Evolutionary conservation across 1,140 invertebrate species (phyloP).

Genomic region (Brachionus paranguensis): DNA sequence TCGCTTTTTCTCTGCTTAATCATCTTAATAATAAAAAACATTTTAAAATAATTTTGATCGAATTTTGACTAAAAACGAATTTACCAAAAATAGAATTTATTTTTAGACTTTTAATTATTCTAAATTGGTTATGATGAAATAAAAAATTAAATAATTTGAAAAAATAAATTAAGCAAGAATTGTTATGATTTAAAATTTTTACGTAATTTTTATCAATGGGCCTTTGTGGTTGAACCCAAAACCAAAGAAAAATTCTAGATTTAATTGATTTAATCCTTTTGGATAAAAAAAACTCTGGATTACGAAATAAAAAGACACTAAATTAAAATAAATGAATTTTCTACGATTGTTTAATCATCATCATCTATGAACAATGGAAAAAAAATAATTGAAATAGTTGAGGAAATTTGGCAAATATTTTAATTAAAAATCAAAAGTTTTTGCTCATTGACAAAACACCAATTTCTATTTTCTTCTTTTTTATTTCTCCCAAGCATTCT

Average conservation of each 20-base stretch:
- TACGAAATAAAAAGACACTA: neutral
- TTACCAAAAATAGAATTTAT: too few species aligned
- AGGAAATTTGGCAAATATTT: constrained; percentile 4
- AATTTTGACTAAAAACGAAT: too few species aligned
- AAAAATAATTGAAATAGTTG: neutral
- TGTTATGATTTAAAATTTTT: too few species aligned
- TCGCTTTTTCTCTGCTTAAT: too few species aligned
- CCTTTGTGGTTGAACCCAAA: too few species aligned
- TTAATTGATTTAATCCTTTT: neutral
- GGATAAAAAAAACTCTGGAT: neutral
- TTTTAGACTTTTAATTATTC: too few species aligned
- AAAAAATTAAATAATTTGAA: too few species aligned
- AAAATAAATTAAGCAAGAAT: too few species aligned
- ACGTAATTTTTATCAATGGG: too few species aligned
- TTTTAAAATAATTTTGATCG: too few species aligned
- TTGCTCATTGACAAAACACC: neutral
- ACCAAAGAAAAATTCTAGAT: neutral
- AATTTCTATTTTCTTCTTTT: neutral
- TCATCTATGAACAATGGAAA: neutral
- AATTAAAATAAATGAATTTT: neutral
- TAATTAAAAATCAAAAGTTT: neutral
- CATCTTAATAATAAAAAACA: too few species aligned
- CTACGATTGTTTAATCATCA: neutral
- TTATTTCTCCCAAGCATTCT: neutral
- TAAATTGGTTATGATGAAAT: too few species aligned